Evolutionary conservation across 2,113 vertebrate genomes (phyloP).

Genomic region (Prochilodus magdalenae): DNA sequence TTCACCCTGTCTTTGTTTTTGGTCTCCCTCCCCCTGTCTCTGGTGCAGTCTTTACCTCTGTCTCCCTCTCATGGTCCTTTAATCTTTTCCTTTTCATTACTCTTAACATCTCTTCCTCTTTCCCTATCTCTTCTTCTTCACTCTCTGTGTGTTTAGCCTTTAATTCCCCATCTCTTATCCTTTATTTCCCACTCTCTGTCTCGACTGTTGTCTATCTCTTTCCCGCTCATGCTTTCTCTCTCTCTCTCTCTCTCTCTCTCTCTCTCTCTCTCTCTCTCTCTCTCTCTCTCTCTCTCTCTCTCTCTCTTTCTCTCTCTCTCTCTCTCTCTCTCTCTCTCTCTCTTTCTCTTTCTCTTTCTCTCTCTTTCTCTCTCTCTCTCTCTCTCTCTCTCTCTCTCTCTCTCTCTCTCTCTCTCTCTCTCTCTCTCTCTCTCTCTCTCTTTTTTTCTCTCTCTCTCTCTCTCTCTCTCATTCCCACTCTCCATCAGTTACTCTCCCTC

Average conservation of each 20-base stretch:
- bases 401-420: not conserved
- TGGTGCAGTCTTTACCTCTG: not conserved
- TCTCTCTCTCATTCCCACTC: not conserved
- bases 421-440: not conserved
- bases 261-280: not conserved
- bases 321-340: not conserved
- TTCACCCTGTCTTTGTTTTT: not conserved
- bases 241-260: no score
- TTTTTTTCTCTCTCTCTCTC: not conserved
- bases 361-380: not conserved
- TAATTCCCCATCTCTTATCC: not conserved
- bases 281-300: not conserved
- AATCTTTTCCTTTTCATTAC: no score
- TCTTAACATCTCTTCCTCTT: not conserved
- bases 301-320: not conserved
- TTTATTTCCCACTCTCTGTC: no score
- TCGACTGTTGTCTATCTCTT: no score
- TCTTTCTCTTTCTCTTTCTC: not conserved
- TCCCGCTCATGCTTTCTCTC: no score
- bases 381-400: not conserved
- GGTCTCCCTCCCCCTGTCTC: no score
- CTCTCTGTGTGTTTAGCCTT: no score
- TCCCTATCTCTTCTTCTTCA: not conserved
- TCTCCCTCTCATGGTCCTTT: not conserved
- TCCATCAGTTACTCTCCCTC: not conserved